A percentile compares a stretch with the other conserved stretches of the same genome.
Evolutionary conservation across 2,797 vertebrate species (phyloP).

Genomic region (Vespertilio murinus): DNA sequence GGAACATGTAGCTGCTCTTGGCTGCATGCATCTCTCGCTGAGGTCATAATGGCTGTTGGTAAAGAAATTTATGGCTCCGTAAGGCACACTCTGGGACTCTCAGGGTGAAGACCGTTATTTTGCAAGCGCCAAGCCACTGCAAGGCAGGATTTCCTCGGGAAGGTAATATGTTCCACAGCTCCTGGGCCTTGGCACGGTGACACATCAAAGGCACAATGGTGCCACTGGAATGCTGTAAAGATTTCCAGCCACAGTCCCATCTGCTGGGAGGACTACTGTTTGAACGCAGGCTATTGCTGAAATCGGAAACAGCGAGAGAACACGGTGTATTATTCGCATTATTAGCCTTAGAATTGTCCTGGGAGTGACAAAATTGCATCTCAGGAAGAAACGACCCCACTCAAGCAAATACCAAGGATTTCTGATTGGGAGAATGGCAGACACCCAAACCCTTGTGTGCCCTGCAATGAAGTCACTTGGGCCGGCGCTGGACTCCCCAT

Average conservation of each 20-base stretch:
- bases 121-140: constrained; percentile 73
- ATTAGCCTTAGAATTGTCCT: constrained; percentile 32
- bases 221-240: constrained; percentile 58
- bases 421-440: constrained; percentile 7
- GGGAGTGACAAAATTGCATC: constrained; percentile 50
- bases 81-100: constrained; percentile 63
- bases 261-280: constrained; percentile 64
- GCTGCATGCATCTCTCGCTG: constrained; percentile 71
- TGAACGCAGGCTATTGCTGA: constrained; percentile 19
- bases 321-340: neutral
- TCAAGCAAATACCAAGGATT: constrained; percentile 30
- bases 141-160: constrained; percentile 71
- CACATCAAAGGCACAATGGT: constrained; percentile 40
- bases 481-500: constrained; percentile 79
- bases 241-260: constrained; percentile 71
- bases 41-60: constrained; percentile 77
- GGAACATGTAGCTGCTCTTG: constrained; percentile 80
- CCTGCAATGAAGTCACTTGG: constrained; percentile 59
- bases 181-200: constrained; percentile 68
- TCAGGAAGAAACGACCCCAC: constrained; percentile 24
- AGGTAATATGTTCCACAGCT: constrained; percentile 82
- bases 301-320: neutral
- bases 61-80: constrained; percentile 78
- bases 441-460: neutral
- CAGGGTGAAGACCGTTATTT: constrained; percentile 66